phyloP scores from a whole-genome alignment of 2,888 invertebrate species.

The Hydriomena furcata region DNA sequence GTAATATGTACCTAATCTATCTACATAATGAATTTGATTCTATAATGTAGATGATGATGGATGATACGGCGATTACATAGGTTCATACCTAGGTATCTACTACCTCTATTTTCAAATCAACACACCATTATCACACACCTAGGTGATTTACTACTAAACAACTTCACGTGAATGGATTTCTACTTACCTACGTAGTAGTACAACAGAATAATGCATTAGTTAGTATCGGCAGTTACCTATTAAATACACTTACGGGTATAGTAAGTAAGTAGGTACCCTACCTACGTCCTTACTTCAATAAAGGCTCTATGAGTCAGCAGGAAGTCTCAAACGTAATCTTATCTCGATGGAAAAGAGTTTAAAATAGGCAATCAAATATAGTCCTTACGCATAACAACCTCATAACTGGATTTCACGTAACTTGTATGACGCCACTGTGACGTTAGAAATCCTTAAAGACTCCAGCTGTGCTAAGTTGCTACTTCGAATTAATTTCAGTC shows the following conservation, averaged over 20 bases:
- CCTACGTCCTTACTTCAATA: no score
- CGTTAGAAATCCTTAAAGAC: slow-evolving; percentile 20
- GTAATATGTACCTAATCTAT: no score
- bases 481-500: neutral
- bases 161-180: slow-evolving; percentile 19
- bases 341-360: slow-evolving; percentile 8
- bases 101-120: neutral
- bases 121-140: neutral
- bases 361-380: neutral
- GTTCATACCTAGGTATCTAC: neutral
- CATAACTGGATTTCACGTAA: slow-evolving; percentile 38
- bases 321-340: slow-evolving; percentile 2
- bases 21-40: no score
- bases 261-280: no score
- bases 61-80: slow-evolving; percentile 16
- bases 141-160: slow-evolving; percentile 22
- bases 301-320: slow-evolving; percentile 13
- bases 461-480: neutral
- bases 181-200: neutral
- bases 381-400: slow-evolving; percentile 9
- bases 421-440: slow-evolving; percentile 36
- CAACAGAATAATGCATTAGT: neutral
- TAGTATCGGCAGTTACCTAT: no score
- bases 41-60: no score
- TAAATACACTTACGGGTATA: no score